Evolutionary conservation across 2,797 vertebrate genomes (phyloP), one percentile per base, ranked within the genome.

Genomic region (Micrastur ruficollis): DNA sequence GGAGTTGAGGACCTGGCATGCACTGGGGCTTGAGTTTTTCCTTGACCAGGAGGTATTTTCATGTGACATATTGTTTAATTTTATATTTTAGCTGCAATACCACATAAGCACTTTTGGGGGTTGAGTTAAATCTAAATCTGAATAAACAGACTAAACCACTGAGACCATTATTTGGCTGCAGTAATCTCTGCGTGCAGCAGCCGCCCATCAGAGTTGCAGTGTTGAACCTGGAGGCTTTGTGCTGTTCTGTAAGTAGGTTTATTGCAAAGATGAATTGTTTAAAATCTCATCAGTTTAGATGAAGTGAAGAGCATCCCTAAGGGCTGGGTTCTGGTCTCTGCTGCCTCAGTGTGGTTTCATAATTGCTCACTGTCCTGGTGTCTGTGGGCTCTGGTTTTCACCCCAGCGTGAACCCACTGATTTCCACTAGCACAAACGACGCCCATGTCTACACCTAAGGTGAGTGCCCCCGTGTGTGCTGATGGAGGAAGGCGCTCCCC

Each of bases 161-260:
- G 72, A 90, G 89, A 81, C n/a, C n/a, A 14, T 85, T 81, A 27
- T 66, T 83, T 90, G 70, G 66, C 88, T 86, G 65, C 76, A 81
- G 66, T 68, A 90, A 32, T 84, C 40, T 59, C 58, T 84, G 44
- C 2, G 0, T 72, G 34, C 76, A 79, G 32, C 68, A 90, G 31
- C 70, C 3, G 3, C 40, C 75, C 25, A 1, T 84, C 25, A 23
- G 67, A 87, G 79, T 23, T 52, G 32, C 62, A 38, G 50, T n/a
- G 42, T 50, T 68, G 71, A 74, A 73, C 65, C 63, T 67, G 59
- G 63, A 72, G 80, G 44, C n/a, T 79, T 91, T 81, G 42, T 63
- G 18, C 50, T 83, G 19, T 63, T 95, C 84, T 80, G 13, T 50
- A 74, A 71, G 74, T 63, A 92, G 61, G 89, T 40, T 23, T 72